A percentile compares a stretch with the other conserved stretches of the same genome.
Evolutionary conservation across 2,888 invertebrate species (phyloP).

Genomic region (Oxystoma pomonae): DNA sequence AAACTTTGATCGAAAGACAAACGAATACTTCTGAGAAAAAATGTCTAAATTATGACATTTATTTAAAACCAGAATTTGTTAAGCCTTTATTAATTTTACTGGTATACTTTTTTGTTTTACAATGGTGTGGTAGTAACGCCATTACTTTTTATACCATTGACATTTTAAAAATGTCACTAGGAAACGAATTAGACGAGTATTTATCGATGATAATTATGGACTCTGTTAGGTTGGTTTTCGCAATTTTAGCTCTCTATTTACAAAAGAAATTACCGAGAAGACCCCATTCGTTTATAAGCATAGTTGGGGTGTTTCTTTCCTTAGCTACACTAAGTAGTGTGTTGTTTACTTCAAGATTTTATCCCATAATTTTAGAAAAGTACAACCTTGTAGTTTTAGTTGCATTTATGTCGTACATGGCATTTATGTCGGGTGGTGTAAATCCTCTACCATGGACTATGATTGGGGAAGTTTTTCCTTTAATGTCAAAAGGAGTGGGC

Average conservation of each 20-base stretch:
- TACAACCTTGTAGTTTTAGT: slow-evolving; percentile 8
- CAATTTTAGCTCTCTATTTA: slow-evolving; percentile 17
- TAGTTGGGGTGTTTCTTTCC: slow-evolving; percentile 11
- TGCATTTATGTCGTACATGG: slow-evolving; percentile 10
- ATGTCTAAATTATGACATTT: not conserved
- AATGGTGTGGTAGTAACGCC: slow-evolving; percentile 66
- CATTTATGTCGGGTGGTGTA: slow-evolving; percentile 14
- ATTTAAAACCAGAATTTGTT: slow-evolving; percentile 49
- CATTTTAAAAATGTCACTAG: slow-evolving; percentile 54
- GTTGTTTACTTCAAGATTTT: slow-evolving; percentile 2
- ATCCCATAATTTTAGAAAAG: not conserved
- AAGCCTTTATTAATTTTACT: slow-evolving; percentile 59
- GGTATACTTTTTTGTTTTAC: slow-evolving; percentile 60
- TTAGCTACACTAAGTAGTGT: slow-evolving; percentile 11
- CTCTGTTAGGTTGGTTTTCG: slow-evolving; percentile 12
- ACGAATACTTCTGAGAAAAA: not conserved
- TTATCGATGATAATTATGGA: slow-evolving; percentile 22
- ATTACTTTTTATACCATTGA: slow-evolving; percentile 66
- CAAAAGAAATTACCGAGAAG: slow-evolving; percentile 15
- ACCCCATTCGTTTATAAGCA: slow-evolving; percentile 13
- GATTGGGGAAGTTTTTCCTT: slow-evolving; percentile 19
- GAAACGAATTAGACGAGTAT: slow-evolving; percentile 35
- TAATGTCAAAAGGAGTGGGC: slow-evolving; percentile 16
- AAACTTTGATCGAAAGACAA: slow-evolving; percentile 46
- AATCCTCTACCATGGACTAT: slow-evolving; percentile 20